These are phyloP conservation scores for Alosa sapidissima DNA, from an alignment of 2,797 vertebrate species.

Conservation along the genomic window DNA sequence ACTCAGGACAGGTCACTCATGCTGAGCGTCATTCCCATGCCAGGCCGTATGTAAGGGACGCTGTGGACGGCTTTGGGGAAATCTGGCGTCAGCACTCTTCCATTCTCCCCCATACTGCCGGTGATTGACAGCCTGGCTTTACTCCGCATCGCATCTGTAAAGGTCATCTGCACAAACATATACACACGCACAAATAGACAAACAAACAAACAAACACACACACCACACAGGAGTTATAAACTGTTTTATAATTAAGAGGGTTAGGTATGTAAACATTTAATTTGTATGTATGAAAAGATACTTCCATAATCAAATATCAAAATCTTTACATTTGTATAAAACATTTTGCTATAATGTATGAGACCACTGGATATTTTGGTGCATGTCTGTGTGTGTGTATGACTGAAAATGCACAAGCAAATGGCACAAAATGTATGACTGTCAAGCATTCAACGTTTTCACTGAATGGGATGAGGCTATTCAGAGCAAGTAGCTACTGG, in stretches of 20 bases:
- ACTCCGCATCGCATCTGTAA: constrained; percentile 92
- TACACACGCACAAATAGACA: constrained; percentile 26
- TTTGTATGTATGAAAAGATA: neutral
- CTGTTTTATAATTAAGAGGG: neutral
- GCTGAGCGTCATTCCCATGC: constrained; percentile 99
- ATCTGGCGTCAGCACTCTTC: constrained; percentile 89
- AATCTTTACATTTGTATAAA: neutral
- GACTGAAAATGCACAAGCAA: constrained; percentile 20
- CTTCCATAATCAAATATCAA: neutral
- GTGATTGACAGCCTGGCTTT: constrained; percentile 98
- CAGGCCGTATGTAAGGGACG: constrained; percentile 96
- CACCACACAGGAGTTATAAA: neutral
- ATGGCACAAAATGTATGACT: constrained; percentile 18
- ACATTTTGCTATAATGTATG: neutral
- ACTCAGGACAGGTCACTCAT: constrained; percentile 83
- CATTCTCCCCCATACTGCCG: constrained; percentile 95
- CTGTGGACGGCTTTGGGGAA: constrained; percentile 93
- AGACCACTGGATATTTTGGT: neutral
- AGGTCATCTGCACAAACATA: constrained; percentile 84
- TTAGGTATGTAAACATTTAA: neutral
- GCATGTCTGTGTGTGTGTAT: constrained; percentile 9
- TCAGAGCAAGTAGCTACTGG: constrained; percentile 29
- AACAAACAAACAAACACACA: constrained; percentile 28
- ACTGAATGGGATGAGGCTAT: constrained; percentile 1
- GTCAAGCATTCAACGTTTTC: constrained; percentile 7